phyloP scores from a whole-genome alignment of 2,113 vertebrate species.

The Gulo gulo region DNA sequence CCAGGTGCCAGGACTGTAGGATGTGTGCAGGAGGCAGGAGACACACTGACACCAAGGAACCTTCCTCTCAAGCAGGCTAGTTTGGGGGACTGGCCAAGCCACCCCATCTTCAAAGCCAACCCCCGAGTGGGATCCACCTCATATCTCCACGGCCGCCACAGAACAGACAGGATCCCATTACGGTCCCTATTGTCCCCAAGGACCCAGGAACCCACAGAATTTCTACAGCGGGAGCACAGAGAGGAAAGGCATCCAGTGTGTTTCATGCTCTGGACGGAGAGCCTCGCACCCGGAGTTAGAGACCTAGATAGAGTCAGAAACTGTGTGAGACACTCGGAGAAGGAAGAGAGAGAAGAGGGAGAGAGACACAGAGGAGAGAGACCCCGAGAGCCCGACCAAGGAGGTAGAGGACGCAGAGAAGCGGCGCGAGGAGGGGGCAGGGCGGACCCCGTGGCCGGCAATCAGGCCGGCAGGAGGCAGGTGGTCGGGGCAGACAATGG shows the following conservation, averaged over 20 bases:
- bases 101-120: not conserved
- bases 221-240: not conserved
- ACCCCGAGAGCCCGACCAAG: not conserved
- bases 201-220: not conserved
- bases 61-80: not conserved
- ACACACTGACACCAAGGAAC: not conserved
- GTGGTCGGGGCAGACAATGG: slow-evolving; percentile 88
- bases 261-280: not conserved
- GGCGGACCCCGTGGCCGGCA: slow-evolving; percentile 79
- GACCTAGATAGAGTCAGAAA: not conserved
- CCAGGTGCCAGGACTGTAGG: fast-evolving
- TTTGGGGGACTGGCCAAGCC: not conserved
- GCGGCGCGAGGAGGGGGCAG: not conserved
- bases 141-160: not conserved
- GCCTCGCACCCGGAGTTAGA: not conserved
- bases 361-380: not conserved
- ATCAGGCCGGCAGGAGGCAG: slow-evolving; percentile 87
- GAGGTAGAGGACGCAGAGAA: not conserved
- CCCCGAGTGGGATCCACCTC: not conserved
- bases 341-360: not conserved
- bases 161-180: not conserved
- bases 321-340: not conserved
- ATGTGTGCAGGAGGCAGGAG: not conserved
- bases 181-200: not conserved
- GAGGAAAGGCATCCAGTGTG: not conserved